These are phyloP conservation scores for Sinelater perroti DNA, from an alignment of 2,888 invertebrate genomes.

Conservation along the genomic window DNA sequence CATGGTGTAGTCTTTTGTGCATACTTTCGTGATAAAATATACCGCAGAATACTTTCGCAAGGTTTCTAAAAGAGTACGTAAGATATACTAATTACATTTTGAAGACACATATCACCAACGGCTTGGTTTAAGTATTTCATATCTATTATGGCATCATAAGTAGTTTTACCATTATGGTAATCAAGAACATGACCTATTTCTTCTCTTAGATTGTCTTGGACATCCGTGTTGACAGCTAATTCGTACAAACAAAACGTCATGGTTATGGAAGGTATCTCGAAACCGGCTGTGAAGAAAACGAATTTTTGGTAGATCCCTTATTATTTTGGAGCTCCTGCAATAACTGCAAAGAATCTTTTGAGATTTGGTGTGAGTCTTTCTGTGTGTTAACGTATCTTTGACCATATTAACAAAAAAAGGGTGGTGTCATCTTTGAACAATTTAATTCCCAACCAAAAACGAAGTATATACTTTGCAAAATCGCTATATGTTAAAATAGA, in stretches of 20 bases:
- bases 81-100: too few species aligned
- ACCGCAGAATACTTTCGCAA: too few species aligned
- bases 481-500: not conserved
- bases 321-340: slow-evolving; percentile 57
- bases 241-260: slow-evolving; percentile 62
- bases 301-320: not conserved
- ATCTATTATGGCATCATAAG: too few species aligned
- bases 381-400: slow-evolving; percentile 58
- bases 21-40: too few species aligned
- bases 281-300: slow-evolving; percentile 51
- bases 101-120: too few species aligned
- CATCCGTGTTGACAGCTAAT: slow-evolving; percentile 49
- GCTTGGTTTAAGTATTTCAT: too few species aligned
- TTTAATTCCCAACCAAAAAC: not conserved
- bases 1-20: too few species aligned
- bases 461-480: not conserved
- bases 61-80: too few species aligned
- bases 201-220: too few species aligned
- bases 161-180: too few species aligned
- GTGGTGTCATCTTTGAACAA: not conserved
- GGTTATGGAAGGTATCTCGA: slow-evolving; percentile 56
- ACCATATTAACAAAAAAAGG: slow-evolving; percentile 61
- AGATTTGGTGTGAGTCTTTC: slow-evolving; percentile 59
- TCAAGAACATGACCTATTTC: too few species aligned
- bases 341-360: slow-evolving; percentile 66